Base-by-base conservation (phyloP, 2,797 vertebrate genomes). In the Chelon labrosus region DNA sequence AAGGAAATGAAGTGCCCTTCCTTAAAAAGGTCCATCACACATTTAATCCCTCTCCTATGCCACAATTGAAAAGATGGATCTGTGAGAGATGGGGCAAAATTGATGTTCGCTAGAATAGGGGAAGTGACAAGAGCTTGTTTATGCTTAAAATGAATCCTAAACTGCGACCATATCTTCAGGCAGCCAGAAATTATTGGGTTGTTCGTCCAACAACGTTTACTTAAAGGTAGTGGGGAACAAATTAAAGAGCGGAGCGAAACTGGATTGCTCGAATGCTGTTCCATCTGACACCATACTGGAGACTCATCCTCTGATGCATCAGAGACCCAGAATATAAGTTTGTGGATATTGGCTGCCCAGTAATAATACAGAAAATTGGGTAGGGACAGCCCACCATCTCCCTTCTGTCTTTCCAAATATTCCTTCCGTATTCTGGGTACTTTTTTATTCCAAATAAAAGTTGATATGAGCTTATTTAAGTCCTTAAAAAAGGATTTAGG, bases 141-240 rank as follows among this genome's bases (percentile, higher is more conserved):
- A 25, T 31, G 46, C n/a, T 79, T 61, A 38, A 83, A 79, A 44
- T 64, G 41, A 19, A 31, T 38, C 10, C 61, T 64, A 22, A 56
- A 50, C 11, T 73, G 70, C 0, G 17, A 19, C 53, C 44, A 37
- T 27, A 42, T 57, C 17, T 57, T 44, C 8, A 69, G 62, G 10
- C 10, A 68, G 25, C 13, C 3, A 5, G n/a, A 14, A 42, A 20
- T 44, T 6, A 59, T 39, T 41, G 8, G 17, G 49, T 31, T 52
- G 13, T 44, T 20, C 7, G 17, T 53, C 22, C 22, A 31, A 11
- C 13, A 11, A 12, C 39, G 2, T 41, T 41, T 12, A 12, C 10
- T 41, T 41, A 41, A 10, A 41, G 39, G 10, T 2, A 41, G 13
- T 41, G 10, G 39, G 10, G 38, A 8, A 39, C 38, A 39, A 39